phyloP scores from a whole-genome alignment of 1,140 invertebrate genomes.

The Anadara kagoshimensis region DNA sequence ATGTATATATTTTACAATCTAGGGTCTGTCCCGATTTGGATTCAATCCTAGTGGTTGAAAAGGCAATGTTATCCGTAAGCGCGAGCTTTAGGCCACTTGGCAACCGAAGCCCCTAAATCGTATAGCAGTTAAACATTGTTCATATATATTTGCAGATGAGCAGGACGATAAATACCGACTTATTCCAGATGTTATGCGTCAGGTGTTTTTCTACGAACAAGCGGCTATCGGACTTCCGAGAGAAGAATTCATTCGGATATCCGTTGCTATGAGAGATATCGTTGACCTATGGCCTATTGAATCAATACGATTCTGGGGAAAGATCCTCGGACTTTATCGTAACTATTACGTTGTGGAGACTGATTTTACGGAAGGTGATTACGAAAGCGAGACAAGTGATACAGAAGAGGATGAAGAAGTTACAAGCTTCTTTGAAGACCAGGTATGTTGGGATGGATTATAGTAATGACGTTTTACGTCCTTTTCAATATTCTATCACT shows the following conservation, averaged over 20 bases:
- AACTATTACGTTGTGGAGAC: slow-evolving; percentile 55
- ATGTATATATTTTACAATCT: too few species aligned
- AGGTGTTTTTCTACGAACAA: slow-evolving; percentile 53
- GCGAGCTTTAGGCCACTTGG: too few species aligned
- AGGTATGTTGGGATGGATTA: too few species aligned
- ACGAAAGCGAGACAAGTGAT: slow-evolving; percentile 46
- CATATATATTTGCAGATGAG: slow-evolving; percentile 4
- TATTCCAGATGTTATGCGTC: slow-evolving; percentile 55
- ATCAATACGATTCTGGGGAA: slow-evolving; percentile 55
- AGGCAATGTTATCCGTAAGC: too few species aligned
- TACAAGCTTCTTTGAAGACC: too few species aligned
- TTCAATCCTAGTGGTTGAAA: too few species aligned
- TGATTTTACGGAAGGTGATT: slow-evolving; percentile 42
- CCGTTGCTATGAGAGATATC: slow-evolving; percentile 54
- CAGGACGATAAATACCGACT: slow-evolving; percentile 43
- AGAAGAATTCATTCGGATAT: slow-evolving; percentile 45
- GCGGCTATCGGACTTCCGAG: slow-evolving; percentile 51
- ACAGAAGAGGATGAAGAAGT: slow-evolving; percentile 29
- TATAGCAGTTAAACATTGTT: too few species aligned
- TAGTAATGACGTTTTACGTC: too few species aligned
- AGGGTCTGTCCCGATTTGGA: too few species aligned
- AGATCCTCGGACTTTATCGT: slow-evolving; percentile 42
- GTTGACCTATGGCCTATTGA: slow-evolving; percentile 46
- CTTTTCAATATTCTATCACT: too few species aligned
- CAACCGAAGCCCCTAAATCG: too few species aligned